phyloP scores from a whole-genome alignment of 2,113 vertebrate genomes.

The Phalacrocorax aristotelis region DNA sequence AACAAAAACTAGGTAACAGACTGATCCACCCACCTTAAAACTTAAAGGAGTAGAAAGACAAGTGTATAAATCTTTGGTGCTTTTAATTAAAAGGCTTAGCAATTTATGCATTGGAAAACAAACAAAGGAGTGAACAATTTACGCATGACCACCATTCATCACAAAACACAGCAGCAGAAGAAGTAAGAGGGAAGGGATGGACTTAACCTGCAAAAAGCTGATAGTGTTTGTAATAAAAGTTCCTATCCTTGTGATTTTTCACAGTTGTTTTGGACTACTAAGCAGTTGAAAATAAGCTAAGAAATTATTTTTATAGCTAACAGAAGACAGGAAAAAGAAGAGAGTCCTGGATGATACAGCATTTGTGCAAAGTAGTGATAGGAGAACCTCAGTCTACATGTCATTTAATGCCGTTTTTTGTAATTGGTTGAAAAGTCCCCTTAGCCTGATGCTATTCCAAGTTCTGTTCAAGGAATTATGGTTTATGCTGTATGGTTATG shows the following conservation, averaged over 20 bases:
- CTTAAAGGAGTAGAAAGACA: neutral
- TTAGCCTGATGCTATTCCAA: neutral
- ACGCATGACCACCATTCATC: neutral
- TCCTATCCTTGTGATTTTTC: neutral
- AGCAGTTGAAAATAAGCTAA: neutral
- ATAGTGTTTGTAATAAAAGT: neutral
- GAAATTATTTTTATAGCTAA: neutral
- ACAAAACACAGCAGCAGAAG: neutral
- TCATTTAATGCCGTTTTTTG: accelerated
- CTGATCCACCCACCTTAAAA: neutral
- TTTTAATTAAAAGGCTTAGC: neutral
- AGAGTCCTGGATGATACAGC: accelerated
- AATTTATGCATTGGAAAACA: too few species aligned
- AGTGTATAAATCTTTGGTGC: neutral
- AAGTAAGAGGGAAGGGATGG: neutral
- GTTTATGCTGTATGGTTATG: accelerated
- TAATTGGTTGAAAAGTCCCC: neutral
- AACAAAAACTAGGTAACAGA: neutral
- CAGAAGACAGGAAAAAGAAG: neutral
- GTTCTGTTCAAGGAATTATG: neutral
- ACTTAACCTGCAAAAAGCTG: neutral
- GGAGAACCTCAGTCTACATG: accelerated
- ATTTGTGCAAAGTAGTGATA: accelerated
- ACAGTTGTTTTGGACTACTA: neutral
- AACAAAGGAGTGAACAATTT: too few species aligned